Base-by-base conservation (phyloP, 2,113 vertebrate genomes). In the Nothocercus julius region DNA sequence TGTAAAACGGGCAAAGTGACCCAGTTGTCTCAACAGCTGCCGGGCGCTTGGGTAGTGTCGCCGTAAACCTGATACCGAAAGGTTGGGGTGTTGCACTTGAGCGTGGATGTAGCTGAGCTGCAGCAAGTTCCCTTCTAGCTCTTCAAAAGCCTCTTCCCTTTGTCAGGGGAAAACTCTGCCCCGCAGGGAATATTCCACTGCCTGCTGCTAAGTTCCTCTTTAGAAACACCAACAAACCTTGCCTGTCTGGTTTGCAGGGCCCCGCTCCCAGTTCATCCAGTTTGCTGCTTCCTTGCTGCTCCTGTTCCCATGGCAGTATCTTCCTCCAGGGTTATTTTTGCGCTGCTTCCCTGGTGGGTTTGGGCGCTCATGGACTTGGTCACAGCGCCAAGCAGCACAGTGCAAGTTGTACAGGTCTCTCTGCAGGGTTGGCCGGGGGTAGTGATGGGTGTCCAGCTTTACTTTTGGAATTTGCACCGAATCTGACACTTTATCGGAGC, bases 211-310 rank as follows among this genome's bases (percentile, higher is more conserved):
- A 63, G 44, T 49, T 82, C 59, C 27, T 92, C 24, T 76, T 95
- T 79, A 38, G 82, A 53, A 83, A 20, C 30, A 6, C 54, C 72
- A 59, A 5, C 64, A 69, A 74, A 28, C 80, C 81, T 18, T 69
- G 62, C 49, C 62, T 32, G 30, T 75, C 90, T 95, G 80, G 66
- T 92, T 90, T 68, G 42, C 51, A 56, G 56, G 51, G 67, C 80
- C 53, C 66, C 78, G 24, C 73, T 84, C 92, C 84, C 62, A 76
- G 93, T 85, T 92, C 47, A 75, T 84, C 74, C 85, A 94, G 90
- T 95, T 94, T 92, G 49, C 69, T 72, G 7, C 45, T 78, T 85
- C 61, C 49, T 11, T 47, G 44, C 74, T 75, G 9, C 49, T 16
- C 10, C n/a, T 6, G 47, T 85, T 93, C 70, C 64, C 16, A 2